Conservation (phyloP, 2,888 invertebrate genomes). For the Rhagium mordax region DNA sequence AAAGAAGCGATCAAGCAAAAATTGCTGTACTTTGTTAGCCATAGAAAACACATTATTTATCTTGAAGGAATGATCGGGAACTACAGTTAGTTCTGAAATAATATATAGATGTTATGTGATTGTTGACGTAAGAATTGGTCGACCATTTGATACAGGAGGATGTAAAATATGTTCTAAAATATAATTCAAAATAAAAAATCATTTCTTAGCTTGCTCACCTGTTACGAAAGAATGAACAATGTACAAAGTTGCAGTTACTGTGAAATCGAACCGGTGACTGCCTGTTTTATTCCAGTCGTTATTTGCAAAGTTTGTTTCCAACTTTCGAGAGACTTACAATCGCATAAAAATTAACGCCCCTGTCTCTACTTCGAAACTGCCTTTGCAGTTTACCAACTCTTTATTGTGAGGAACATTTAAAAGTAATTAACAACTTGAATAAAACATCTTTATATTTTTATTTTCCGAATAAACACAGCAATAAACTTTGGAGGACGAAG, state of each 20-base stretch:
- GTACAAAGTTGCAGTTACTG: constrained; percentile 45
- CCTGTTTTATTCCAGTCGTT: constrained; percentile 46
- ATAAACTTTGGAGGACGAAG: constrained; percentile 16
- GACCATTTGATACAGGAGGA: too few relatives aligned
- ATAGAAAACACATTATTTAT: constrained; percentile 34
- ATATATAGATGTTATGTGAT: background rate
- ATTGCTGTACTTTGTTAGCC: constrained; percentile 40
- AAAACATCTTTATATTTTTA: constrained; percentile 47
- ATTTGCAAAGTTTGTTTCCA: constrained; percentile 47
- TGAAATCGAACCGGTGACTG: constrained; percentile 42
- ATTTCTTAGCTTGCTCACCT: background rate
- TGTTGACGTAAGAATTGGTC: background rate
- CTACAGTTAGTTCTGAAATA: background rate
- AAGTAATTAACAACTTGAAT: constrained; percentile 49
- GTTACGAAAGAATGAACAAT: background rate
- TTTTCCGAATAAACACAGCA: constrained; percentile 42
- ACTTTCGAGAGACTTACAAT: constrained; percentile 51
- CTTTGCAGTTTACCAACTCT: constrained; percentile 44
- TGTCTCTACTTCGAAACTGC: constrained; percentile 40
- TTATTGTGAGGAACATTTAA: constrained; percentile 47
- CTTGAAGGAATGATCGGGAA: background rate
- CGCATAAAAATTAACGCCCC: constrained; percentile 58
- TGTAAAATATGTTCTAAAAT: too few relatives aligned
- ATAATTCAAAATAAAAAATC: too few relatives aligned
- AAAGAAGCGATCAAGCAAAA: constrained; percentile 44